Evolutionary conservation across 1,140 invertebrate species (phyloP).

Genomic region (Drosophila pseudoobscura): DNA sequence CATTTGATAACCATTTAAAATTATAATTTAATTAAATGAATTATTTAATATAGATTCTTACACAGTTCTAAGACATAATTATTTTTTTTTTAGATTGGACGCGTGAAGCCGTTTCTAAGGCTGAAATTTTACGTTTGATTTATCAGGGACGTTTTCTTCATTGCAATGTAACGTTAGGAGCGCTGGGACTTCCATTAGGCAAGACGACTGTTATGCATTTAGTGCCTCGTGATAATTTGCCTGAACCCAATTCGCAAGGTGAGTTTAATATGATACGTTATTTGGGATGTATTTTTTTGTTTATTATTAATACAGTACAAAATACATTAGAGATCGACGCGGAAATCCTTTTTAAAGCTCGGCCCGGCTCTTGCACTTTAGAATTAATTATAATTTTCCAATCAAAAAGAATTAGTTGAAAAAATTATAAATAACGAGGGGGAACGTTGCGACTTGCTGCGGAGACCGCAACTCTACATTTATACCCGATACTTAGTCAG

Average conservation of each 20-base stretch:
- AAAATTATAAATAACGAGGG: no score
- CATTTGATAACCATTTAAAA: no score
- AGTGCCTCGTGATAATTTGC: slow-evolving; percentile 98
- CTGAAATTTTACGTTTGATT: slow-evolving; percentile 98
- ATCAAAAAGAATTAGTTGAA: no score
- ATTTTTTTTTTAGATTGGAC: slow-evolving; percentile 92
- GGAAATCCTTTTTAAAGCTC: no score
- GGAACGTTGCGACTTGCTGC: no score
- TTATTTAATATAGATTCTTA: no score
- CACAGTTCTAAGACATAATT: neutral
- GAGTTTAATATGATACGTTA: slow-evolving; percentile 27
- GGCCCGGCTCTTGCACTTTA: no score
- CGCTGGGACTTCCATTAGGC: slow-evolving; percentile 96
- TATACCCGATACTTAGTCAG: no score
- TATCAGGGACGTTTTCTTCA: slow-evolving; percentile 99
- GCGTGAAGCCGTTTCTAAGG: slow-evolving; percentile 96
- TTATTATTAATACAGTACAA: neutral
- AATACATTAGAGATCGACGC: no score
- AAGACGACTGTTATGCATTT: slow-evolving; percentile 99
- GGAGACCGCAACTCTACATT: no score
- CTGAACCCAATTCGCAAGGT: slow-evolving; percentile 99
- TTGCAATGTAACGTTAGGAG: slow-evolving; percentile 99
- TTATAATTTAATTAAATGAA: no score
- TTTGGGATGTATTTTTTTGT: neutral
- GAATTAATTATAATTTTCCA: no score